Conservation (phyloP, 2,888 invertebrate genomes). For the Tineola bisselliella region DNA sequence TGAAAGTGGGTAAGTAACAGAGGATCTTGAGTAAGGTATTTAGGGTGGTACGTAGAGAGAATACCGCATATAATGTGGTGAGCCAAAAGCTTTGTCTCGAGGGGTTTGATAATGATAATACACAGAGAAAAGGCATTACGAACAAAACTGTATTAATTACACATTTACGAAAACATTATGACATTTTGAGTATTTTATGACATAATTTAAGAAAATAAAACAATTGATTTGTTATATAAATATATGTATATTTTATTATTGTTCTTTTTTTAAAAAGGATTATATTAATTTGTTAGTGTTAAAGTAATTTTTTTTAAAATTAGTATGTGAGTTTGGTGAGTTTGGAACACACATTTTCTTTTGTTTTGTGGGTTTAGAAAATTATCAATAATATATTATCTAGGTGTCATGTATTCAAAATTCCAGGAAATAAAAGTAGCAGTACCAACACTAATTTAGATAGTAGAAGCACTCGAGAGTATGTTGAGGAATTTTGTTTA, state of each 20-base stretch:
- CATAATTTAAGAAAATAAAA: neutral
- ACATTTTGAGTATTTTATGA: neutral
- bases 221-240: too few species aligned
- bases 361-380: too few species aligned
- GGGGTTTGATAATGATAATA: slow-evolving; percentile 12
- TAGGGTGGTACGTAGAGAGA: neutral
- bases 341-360: too few species aligned
- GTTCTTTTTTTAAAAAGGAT: too few species aligned
- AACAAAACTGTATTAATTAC: slow-evolving; percentile 13
- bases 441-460: too few species aligned
- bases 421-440: too few species aligned
- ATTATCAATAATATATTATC: too few species aligned
- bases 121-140: slow-evolving; percentile 1
- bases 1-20: neutral
- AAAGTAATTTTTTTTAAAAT: too few species aligned
- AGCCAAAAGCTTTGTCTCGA: slow-evolving; percentile 12
- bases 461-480: neutral
- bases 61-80: slow-evolving; percentile 11
- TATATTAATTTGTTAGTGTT: too few species aligned
- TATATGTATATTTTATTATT: too few species aligned
- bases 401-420: too few species aligned
- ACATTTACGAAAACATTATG: neutral
- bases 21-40: neutral
- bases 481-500: slow-evolving; percentile 36
- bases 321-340: too few species aligned